These are phyloP conservation scores for Laticauda laticaudata DNA, from an alignment of 2,113 vertebrate species.

Conservation along the genomic window DNA sequence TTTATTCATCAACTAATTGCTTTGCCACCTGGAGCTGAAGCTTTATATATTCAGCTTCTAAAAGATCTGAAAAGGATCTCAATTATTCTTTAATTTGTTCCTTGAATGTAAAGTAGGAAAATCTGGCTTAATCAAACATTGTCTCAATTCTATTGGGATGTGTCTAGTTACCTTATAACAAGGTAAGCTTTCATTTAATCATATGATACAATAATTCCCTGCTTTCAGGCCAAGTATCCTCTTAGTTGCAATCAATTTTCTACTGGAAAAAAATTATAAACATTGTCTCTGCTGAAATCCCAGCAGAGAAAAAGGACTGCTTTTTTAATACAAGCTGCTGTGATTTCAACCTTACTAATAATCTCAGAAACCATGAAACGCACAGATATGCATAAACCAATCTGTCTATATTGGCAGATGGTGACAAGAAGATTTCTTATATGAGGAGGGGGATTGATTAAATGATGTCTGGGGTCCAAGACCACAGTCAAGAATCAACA, in stretches of 20 bases:
- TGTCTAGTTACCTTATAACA: constrained; percentile 96
- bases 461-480: constrained; percentile 9
- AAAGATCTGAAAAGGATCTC: constrained; percentile 88
- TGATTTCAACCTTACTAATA: constrained; percentile 66
- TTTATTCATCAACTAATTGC: constrained; percentile 99
- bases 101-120: constrained; percentile 97
- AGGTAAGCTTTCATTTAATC: constrained; percentile 94
- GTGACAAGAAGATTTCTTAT: constrained; percentile 44
- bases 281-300: constrained; percentile 77
- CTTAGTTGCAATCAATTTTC: constrained; percentile 94
- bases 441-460: constrained; percentile 54
- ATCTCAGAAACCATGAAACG: constrained; percentile 74
- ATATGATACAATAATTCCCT: constrained; percentile 82
- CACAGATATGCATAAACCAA: constrained; percentile 21
- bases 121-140: constrained; percentile 95
- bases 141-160: constrained; percentile 88
- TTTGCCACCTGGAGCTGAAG: constrained; percentile 88
- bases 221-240: constrained; percentile 86
- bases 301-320: constrained; percentile 69
- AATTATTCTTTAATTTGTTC: constrained; percentile 91
- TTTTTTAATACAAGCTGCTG: constrained; percentile 70
- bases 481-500: neutral
- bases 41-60: constrained; percentile 91
- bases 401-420: constrained; percentile 47
- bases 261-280: constrained; percentile 75